These are phyloP conservation scores for Monoplex corrugatus DNA, from an alignment of 2,888 invertebrate genomes.

Conservation along the genomic window DNA sequence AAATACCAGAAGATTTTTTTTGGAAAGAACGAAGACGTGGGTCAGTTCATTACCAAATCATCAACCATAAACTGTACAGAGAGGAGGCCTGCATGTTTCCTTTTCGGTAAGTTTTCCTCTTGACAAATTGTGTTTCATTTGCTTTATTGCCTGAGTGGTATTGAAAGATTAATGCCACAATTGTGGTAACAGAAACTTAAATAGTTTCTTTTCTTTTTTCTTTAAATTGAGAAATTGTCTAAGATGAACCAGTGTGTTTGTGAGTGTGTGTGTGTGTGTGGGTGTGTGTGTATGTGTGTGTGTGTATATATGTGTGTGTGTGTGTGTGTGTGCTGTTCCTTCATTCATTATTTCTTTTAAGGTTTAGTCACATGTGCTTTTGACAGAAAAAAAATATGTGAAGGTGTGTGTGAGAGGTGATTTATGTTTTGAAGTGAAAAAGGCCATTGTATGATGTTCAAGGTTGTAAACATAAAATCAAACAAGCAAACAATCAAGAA, in stretches of 20 bases:
- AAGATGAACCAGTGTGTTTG: not conserved
- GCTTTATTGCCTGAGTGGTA: too few relatives aligned
- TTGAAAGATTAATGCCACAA: too few relatives aligned
- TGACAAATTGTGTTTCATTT: not conserved
- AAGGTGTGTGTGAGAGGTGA: too few relatives aligned
- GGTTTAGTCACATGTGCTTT: too few relatives aligned
- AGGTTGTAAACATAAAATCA: too few relatives aligned
- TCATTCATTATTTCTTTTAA: too few relatives aligned
- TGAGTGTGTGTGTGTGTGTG: not conserved
- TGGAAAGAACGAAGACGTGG: slow-evolving; percentile 81
- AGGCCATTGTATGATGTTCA: too few relatives aligned
- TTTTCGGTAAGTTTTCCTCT: slow-evolving; percentile 82
- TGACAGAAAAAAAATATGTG: too few relatives aligned
- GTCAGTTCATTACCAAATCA: slow-evolving; percentile 90
- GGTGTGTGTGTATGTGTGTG: not conserved
- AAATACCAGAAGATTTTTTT: slow-evolving; percentile 88
- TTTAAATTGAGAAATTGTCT: not conserved
- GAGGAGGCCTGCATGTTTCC: slow-evolving; percentile 95
- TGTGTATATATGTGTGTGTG: not conserved
- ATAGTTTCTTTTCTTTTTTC: not conserved
- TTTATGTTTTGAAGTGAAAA: too few relatives aligned
- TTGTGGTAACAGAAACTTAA: too few relatives aligned
- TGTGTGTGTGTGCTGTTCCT: not conserved
- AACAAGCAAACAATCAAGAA: too few relatives aligned
- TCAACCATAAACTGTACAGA: slow-evolving; percentile 90